These are phyloP conservation scores for Alces alces DNA, from an alignment of 2,113 vertebrate genomes.

Conservation along the genomic window DNA sequence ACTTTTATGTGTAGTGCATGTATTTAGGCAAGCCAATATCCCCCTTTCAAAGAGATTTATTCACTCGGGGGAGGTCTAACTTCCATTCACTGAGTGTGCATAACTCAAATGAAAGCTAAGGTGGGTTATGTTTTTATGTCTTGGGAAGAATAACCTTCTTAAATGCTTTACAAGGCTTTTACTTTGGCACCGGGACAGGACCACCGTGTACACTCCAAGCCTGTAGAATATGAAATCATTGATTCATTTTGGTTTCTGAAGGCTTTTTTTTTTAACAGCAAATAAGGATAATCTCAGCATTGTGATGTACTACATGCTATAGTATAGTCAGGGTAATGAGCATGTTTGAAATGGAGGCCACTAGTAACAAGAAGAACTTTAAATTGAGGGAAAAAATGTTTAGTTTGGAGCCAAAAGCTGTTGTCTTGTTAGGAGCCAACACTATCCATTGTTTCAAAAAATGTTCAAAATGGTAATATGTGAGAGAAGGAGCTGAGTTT, in stretches of 20 bases:
- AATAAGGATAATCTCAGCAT: slow-evolving; percentile 13
- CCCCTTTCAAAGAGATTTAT: slow-evolving; percentile 28
- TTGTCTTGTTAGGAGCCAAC: slow-evolving; percentile 41
- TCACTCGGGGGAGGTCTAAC: background rate
- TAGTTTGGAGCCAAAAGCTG: slow-evolving; percentile 29
- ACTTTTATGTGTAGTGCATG: slow-evolving; percentile 52
- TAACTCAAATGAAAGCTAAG: slow-evolving; percentile 55
- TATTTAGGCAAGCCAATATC: slow-evolving; percentile 26
- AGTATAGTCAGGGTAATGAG: slow-evolving; percentile 33
- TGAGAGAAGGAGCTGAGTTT: slow-evolving; percentile 18
- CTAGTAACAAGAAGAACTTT: slow-evolving; percentile 24
- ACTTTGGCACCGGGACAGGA: slow-evolving; percentile 58
- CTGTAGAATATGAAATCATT: slow-evolving; percentile 28
- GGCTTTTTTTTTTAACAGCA: background rate
- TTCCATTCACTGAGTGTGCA: background rate
- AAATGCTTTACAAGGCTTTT: slow-evolving; percentile 64
- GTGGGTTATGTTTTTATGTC: slow-evolving; percentile 39
- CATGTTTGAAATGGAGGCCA: slow-evolving; percentile 24
- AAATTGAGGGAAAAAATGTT: slow-evolving; percentile 16
- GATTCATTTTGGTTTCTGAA: slow-evolving; percentile 46
- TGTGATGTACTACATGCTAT: background rate
- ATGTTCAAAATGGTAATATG: slow-evolving; percentile 34
- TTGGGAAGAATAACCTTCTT: slow-evolving; percentile 64
- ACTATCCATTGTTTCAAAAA: slow-evolving; percentile 42
- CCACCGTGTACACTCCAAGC: slow-evolving; percentile 50